These are phyloP conservation scores for Eilema griseolum DNA, from an alignment of 2,888 invertebrate genomes.

Conservation along the genomic window DNA sequence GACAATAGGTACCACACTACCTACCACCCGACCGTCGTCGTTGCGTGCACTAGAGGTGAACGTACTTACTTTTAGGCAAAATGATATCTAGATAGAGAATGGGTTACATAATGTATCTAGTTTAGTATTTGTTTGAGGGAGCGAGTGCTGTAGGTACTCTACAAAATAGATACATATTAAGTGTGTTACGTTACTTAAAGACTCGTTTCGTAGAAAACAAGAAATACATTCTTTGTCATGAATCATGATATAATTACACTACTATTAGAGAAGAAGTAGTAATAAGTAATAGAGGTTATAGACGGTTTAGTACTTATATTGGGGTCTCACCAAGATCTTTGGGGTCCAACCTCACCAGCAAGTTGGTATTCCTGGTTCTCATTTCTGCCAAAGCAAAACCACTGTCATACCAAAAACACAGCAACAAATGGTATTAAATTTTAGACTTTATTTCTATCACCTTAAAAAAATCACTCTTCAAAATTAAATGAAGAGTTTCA, in stretches of 20 bases:
- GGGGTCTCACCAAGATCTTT: too few relatives aligned
- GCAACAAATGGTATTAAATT: too few relatives aligned
- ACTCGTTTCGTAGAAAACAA: neutral
- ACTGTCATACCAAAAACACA: too few relatives aligned
- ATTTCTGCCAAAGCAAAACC: too few relatives aligned
- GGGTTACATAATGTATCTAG: conserved; percentile 34
- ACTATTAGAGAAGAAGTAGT: neutral
- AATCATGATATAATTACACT: neutral
- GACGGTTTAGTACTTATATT: too few relatives aligned
- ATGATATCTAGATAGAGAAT: conserved; percentile 46
- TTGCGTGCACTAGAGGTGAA: conserved; percentile 57
- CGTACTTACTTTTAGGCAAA: conserved; percentile 55
- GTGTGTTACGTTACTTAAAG: conserved; percentile 1
- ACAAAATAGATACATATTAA: conserved; percentile 9
- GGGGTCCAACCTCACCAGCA: too few relatives aligned
- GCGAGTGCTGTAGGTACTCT: conserved; percentile 6
- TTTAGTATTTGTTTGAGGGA: conserved; percentile 19
- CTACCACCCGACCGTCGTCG: conserved; percentile 43
- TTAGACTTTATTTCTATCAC: too few relatives aligned
- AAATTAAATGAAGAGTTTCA: too few relatives aligned
- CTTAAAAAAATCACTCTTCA: too few relatives aligned
- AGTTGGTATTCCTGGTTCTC: too few relatives aligned
- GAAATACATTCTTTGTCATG: neutral
- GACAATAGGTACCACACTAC: conserved; percentile 26
- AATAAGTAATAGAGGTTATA: too few relatives aligned